Percentiles rank a stretch among this genome's conserved stretches.
Conservation (phyloP, 2,113 vertebrate species). For the Lynx canadensis region DNA sequence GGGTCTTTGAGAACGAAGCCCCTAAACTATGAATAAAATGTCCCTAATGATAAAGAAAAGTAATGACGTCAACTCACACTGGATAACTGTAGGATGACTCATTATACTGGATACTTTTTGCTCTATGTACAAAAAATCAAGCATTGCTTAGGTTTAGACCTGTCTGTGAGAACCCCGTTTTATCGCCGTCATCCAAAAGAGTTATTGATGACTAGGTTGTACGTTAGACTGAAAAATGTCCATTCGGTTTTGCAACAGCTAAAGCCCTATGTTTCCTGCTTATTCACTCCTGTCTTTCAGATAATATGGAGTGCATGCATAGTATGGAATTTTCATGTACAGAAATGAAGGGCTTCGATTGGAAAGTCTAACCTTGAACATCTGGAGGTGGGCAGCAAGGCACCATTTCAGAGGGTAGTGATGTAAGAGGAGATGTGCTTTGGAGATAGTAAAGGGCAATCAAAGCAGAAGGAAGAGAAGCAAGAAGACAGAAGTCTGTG, state of each 20-base stretch:
- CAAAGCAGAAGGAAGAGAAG: neutral
- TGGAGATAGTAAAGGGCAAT: neutral
- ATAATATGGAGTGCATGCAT: neutral
- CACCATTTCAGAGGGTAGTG: neutral
- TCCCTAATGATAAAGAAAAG: neutral
- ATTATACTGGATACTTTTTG: neutral
- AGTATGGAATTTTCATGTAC: neutral
- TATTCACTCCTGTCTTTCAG: neutral
- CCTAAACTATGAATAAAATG: neutral
- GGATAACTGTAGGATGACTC: neutral
- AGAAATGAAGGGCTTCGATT: neutral
- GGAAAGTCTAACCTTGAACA: neutral
- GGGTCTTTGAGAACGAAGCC: neutral
- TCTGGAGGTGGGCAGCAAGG: neutral
- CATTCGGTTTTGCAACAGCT: neutral
- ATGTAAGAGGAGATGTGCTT: neutral
- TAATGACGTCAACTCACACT: neutral
- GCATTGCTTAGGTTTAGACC: neutral
- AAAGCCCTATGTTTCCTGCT: neutral
- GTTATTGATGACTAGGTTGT: neutral
- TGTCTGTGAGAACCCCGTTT: neutral
- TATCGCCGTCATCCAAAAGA: neutral
- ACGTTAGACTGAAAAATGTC: too few relatives aligned
- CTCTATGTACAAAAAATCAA: neutral
- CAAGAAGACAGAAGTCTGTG: neutral